Percentiles rank a stretch among this genome's conserved stretches.
These are phyloP conservation scores for Crepidodera aurea DNA, from an alignment of 2,888 invertebrate species.

Conservation along the genomic window DNA sequence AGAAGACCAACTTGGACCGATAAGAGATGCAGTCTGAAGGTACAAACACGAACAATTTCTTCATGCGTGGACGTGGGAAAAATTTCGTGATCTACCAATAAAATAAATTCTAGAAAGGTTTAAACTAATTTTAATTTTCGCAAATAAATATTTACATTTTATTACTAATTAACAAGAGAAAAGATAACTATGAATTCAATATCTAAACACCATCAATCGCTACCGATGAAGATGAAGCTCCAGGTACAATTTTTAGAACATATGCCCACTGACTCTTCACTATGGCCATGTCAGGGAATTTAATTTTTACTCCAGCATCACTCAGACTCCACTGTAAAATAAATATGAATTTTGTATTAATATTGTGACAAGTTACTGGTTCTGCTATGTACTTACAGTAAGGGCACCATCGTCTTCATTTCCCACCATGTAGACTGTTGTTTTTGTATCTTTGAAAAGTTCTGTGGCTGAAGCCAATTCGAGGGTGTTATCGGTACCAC, in stretches of 20 bases:
- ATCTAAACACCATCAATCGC: too few species aligned
- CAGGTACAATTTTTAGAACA: background rate
- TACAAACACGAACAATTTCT: too few species aligned
- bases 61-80: too few species aligned
- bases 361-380: background rate
- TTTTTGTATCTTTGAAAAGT: constrained; percentile 41
- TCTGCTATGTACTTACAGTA: constrained; percentile 44
- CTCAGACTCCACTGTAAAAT: background rate
- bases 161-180: too few species aligned
- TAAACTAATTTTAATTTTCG: too few species aligned
- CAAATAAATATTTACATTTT: too few species aligned
- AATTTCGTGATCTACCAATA: too few species aligned
- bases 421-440: constrained; percentile 66
- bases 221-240: too few species aligned
- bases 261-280: background rate
- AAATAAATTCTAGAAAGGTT: too few species aligned
- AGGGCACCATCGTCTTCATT: constrained; percentile 49
- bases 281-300: background rate
- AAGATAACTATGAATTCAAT: too few species aligned
- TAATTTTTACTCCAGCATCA: background rate
- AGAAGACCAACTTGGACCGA: too few species aligned
- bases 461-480: constrained; percentile 57
- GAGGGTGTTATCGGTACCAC: constrained; percentile 61
- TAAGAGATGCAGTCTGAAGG: too few species aligned
- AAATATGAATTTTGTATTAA: background rate